Percentiles rank a stretch among this genome's conserved stretches.
These are phyloP conservation scores for Ganaspis brasiliensis DNA, from an alignment of 2,888 invertebrate species.

Conservation along the genomic window DNA sequence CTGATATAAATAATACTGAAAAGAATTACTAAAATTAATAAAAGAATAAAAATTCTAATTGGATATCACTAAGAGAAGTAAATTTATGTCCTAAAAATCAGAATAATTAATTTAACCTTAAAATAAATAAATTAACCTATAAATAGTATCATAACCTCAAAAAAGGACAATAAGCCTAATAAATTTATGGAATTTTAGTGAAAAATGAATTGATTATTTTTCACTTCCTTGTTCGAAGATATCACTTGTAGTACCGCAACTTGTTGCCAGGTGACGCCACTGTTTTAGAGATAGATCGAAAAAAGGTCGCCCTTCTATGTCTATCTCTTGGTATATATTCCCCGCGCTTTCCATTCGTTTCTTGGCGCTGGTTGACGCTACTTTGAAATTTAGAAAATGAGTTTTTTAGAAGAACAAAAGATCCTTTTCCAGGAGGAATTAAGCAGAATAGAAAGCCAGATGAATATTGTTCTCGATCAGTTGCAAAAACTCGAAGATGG, in stretches of 20 bases:
- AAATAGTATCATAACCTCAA: too few relatives aligned
- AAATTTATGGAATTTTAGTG: too few relatives aligned
- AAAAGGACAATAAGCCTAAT: too few relatives aligned
- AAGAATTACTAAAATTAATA: too few relatives aligned
- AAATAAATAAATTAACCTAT: too few relatives aligned
- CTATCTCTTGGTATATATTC: not conserved
- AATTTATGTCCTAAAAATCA: too few relatives aligned
- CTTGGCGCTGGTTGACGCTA: conserved; percentile 8
- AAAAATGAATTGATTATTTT: too few relatives aligned
- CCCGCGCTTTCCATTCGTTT: conserved; percentile 3
- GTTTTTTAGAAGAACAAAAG: not conserved
- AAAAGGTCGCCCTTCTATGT: not conserved
- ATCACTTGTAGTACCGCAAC: not conserved
- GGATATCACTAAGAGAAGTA: too few relatives aligned
- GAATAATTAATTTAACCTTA: too few relatives aligned
- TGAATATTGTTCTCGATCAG: not conserved
- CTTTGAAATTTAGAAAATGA: too few relatives aligned
- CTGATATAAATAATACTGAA: too few relatives aligned
- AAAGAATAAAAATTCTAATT: too few relatives aligned
- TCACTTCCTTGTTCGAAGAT: conserved; percentile 13
- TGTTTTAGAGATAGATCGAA: not conserved
- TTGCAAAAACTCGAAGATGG: not conserved
- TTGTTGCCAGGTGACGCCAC: conserved; percentile 10
- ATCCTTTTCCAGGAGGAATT: not conserved
- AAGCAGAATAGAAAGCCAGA: not conserved